Base-by-base conservation (phyloP, 2,888 invertebrate species). In the Perizoma flavofasciatum region DNA sequence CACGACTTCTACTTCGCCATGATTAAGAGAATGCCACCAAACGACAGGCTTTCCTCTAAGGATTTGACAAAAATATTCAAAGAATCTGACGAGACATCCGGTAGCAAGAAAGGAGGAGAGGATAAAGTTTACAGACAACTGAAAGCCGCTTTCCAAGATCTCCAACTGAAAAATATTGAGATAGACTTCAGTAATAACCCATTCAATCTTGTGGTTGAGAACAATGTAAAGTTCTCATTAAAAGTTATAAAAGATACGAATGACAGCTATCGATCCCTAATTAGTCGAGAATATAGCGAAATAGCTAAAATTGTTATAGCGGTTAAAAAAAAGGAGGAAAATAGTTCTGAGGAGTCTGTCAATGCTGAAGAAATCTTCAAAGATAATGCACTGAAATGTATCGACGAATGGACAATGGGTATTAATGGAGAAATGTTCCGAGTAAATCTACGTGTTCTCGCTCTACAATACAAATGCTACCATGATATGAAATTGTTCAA, bases 331-430 rank as follows among this genome's bases (percentile, higher is more conserved):
- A 90, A 82, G 64, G 88, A 88, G 0, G 86, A 86, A 1, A 75
- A 66, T 50, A 54, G 46, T 41, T 83, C 83, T 6, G 79, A 78
- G 35, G 83, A 79, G 41, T 81, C 84, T 0, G 57, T 82, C 9
- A 80, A 77, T 71, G 71, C 68, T 55, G 88, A 82, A 74, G 87
- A 78, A 77, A 76, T 77, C 46, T 93, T 85, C 61, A 91, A 86
- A 71, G 57, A 69, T 41, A 89, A 90, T 65, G 84, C 81, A 53
- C 63, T 89, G 10, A 91, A 86, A 74, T 90, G 89, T 68, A 75
- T 93, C 10, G 88, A 93, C 33, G 94, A 95, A 78, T 95, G 94
- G 94, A 82, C 83, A 11, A 89, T 89, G 76, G 94, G 92, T 7
- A 76, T 93, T 5, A 86, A 89, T 55, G 94, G 93, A 33, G 95